phyloP scores from a whole-genome alignment of 2,797 vertebrate species.

The Thalassophryne amazonica region DNA sequence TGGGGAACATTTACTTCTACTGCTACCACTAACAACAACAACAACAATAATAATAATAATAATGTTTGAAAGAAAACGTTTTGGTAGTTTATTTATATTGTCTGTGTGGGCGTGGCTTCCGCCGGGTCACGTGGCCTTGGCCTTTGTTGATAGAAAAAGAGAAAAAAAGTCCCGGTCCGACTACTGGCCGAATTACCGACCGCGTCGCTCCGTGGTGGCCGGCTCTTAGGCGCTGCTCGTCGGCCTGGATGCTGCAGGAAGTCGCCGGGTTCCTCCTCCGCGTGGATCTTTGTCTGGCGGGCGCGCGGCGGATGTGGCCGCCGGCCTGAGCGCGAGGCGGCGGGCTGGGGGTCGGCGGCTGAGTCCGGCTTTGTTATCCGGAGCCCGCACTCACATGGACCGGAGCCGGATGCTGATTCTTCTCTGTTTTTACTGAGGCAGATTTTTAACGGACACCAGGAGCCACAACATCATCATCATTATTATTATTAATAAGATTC shows the following conservation, averaged over 20 bases:
- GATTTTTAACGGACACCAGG: not conserved
- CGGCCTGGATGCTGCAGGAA: slow-evolving; percentile 32
- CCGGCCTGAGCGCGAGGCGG: slow-evolving; percentile 28
- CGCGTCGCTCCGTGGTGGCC: slow-evolving; percentile 4
- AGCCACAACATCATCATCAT: not conserved
- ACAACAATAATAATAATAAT: no score
- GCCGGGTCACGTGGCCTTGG: slow-evolving; percentile 52
- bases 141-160: slow-evolving; percentile 60
- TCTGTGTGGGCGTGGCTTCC: slow-evolving; percentile 51
- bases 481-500: not conserved
- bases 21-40: no score
- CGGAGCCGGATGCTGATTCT: not conserved
- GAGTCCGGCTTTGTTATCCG: slow-evolving; percentile 57
- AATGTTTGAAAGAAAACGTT: no score
- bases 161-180: slow-evolving; percentile 13
- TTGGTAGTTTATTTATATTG: not conserved
- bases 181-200: not conserved
- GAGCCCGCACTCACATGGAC: not conserved
- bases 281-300: slow-evolving; percentile 16
- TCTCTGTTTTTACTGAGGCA: not conserved
- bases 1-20: no score
- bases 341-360: slow-evolving; percentile 59
- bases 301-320: slow-evolving; percentile 17
- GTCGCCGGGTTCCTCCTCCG: not conserved
- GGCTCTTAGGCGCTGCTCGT: slow-evolving; percentile 7